Percentiles rank a stretch among this genome's conserved stretches.
These are phyloP conservation scores for Ophioninae sp. DNA, from an alignment of 2,888 invertebrate genomes.

Conservation along the genomic window DNA sequence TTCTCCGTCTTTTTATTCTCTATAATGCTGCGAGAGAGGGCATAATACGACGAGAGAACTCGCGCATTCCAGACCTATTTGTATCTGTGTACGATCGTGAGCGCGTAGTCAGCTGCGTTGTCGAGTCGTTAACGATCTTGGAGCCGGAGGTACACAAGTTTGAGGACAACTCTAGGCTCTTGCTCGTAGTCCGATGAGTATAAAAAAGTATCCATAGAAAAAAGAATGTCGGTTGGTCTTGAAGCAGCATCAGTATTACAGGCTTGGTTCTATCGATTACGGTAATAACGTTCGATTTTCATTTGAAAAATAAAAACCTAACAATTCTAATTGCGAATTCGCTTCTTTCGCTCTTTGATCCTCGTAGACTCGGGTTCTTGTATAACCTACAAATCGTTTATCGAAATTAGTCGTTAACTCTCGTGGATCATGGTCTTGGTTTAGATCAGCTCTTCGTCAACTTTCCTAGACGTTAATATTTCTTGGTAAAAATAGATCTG, in stretches of 20 bases:
- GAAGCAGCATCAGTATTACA: neutral
- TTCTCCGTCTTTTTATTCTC: neutral
- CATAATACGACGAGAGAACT: slow-evolving; percentile 35
- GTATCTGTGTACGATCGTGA: slow-evolving; percentile 10
- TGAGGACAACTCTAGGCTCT: slow-evolving; percentile 30
- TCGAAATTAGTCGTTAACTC: neutral
- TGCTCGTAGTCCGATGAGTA: neutral
- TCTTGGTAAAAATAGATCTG: neutral
- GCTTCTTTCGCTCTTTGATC: neutral
- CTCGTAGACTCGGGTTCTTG: neutral
- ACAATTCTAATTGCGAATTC: neutral
- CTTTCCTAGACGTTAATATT: neutral
- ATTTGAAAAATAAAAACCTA: neutral
- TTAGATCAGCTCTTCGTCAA: no score
- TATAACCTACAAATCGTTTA: neutral
- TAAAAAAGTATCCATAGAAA: neutral
- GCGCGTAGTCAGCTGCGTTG: slow-evolving; percentile 6
- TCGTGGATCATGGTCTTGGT: neutral
- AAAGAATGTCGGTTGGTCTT: neutral
- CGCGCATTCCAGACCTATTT: slow-evolving; percentile 61
- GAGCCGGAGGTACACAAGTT: slow-evolving; percentile 16
- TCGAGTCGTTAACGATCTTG: slow-evolving; percentile 48
- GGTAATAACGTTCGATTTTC: neutral
- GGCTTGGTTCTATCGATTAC: neutral
- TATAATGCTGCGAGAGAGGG: slow-evolving; percentile 27